These are phyloP conservation scores for Aleadryas rufinucha DNA, from an alignment of 2,113 vertebrate genomes.

Conservation along the genomic window DNA sequence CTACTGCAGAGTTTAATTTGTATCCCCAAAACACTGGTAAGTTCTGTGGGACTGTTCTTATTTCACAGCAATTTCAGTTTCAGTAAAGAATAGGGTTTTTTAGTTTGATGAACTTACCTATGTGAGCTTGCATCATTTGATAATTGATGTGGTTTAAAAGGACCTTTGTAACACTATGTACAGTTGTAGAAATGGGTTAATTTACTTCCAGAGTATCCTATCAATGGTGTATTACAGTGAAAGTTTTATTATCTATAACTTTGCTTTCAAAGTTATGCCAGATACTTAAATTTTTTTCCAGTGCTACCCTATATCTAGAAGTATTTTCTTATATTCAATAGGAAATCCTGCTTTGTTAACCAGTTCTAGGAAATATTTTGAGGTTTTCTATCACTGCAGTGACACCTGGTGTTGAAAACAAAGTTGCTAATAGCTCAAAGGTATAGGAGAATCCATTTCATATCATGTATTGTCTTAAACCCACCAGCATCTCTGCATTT, in stretches of 20 bases:
- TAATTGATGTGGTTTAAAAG: neutral
- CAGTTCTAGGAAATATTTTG: neutral
- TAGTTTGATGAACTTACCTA: neutral
- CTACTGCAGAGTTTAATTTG: neutral
- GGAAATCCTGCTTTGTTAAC: neutral
- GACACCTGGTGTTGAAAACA: conserved; percentile 60
- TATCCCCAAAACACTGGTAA: neutral
- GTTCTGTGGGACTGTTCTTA: neutral
- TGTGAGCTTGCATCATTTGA: neutral
- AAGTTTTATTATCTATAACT: neutral
- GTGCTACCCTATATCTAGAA: neutral
- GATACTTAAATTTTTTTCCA: neutral
- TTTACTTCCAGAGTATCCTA: neutral
- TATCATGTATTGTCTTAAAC: neutral
- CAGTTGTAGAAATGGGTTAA: neutral
- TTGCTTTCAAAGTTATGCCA: neutral
- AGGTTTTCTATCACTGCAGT: conserved; percentile 26
- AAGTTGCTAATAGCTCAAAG: neutral
- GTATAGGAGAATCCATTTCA: neutral
- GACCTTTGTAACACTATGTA: neutral
- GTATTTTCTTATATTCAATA: neutral
- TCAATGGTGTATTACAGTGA: neutral
- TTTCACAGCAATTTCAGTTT: neutral
- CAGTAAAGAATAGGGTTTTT: neutral
- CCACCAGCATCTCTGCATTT: neutral